A percentile compares a stretch with the other conserved stretches of the same genome.
Conservation (phyloP, 2,797 vertebrate genomes). For the Percopsis omiscomaycus region DNA sequence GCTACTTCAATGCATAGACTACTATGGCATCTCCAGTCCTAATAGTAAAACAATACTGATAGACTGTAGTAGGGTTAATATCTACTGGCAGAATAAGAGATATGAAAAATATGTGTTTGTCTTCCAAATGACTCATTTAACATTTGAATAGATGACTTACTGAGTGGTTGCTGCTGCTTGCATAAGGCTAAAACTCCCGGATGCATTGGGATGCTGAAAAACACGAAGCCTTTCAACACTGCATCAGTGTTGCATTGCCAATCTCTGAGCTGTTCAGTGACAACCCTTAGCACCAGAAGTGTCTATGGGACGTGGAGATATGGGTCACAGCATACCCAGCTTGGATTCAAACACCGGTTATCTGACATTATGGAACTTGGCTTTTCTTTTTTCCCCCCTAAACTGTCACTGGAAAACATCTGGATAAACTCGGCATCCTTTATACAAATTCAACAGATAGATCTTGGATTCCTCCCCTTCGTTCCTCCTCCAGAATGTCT, state of each 20-base stretch:
- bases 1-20: no score
- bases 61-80: background rate
- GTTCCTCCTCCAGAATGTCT: conserved; percentile 41
- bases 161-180: background rate
- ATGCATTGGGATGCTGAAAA: background rate
- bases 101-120: background rate
- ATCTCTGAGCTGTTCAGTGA: conserved; percentile 8
- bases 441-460: conserved; percentile 57
- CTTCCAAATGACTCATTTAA: background rate
- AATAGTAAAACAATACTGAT: background rate
- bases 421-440: conserved; percentile 54
- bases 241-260: background rate
- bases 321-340: conserved; percentile 57
- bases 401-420: conserved; percentile 60
- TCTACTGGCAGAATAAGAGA: background rate
- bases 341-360: conserved; percentile 64
- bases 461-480: conserved; percentile 23
- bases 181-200: no score
- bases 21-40: background rate
- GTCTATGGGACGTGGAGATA: conserved; percentile 43
- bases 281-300: conserved; percentile 3
- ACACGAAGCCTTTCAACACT: background rate
- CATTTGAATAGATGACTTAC: background rate
- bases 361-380: conserved; percentile 51
- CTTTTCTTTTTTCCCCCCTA: conserved; percentile 46